Base-by-base conservation (phyloP, 2,888 invertebrate species). In the Coecobrya sp. region DNA sequence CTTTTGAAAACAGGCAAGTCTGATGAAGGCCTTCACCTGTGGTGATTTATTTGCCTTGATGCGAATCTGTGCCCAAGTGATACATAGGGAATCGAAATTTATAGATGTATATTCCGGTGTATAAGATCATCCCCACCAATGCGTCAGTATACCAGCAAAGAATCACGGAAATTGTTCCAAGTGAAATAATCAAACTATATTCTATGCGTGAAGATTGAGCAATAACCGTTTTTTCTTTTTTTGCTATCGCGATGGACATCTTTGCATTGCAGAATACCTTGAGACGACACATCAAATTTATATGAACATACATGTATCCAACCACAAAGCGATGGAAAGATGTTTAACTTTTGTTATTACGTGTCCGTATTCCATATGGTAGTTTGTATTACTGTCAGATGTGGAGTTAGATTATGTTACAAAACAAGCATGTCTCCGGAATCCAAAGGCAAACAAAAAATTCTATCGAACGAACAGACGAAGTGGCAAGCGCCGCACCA, bases 1-100 rank as follows among this genome's bases (percentile, higher is more conserved):
- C 45, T 73, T 70, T 45, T 73, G 22, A 73, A 70, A 70, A 73
- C 25, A 22, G 45, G 73, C 65, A 62, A 45, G n/a, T 65, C n/a
- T 22, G 19, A n/a, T 62, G 16, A 36, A 55, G 55, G 55, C 4
- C n/a, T 55, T 59, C n/a, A 73, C 73, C 45, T 73, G 70, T 36
- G 36, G 4, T 42, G 70, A 70, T 70, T 70, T 70, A 70, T 36
- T 70, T 36, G 36, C 70, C 7, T 42, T 70, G 70, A 30, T 19
- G 36, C 10, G n/a, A 5, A 52, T 52, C 52, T 52, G 36, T 36
- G 36, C 7, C 36, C 52, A 52, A 16, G n/a, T 7, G 52, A 52
- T 45, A 45, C 11, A 11, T 45, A 45, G n/a, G n/a, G n/a, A n/a
- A n/a, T 36, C 36, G 36, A 36, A 36, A 36, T 36, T 36, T 62